phyloP scores from a whole-genome alignment of 1,140 invertebrate genomes.

The Heliconius melpomene region DNA sequence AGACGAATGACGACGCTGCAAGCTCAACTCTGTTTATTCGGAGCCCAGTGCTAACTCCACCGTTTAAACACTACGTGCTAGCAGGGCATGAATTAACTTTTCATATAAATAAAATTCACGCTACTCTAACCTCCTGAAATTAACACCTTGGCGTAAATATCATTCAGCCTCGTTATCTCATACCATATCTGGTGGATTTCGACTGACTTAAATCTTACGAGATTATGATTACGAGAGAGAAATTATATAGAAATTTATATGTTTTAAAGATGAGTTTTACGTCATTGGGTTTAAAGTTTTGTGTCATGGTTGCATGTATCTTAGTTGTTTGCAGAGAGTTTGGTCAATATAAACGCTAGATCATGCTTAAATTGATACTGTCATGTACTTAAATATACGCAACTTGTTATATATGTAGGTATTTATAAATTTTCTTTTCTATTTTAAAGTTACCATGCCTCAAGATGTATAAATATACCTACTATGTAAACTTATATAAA shows the following conservation, averaged over 20 bases:
- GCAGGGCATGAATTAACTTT: conserved; percentile 79
- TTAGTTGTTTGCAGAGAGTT: not conserved
- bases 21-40: conserved; percentile 71
- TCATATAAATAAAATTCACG: conserved; percentile 82
- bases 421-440: not conserved
- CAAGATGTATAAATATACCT: not conserved
- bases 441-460: not conserved
- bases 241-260: conserved; percentile 16
- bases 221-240: conserved; percentile 31
- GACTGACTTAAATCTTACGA: conserved; percentile 39
- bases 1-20: conserved; percentile 37
- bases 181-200: conserved; percentile 61
- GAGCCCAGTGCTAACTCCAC: conserved; percentile 75
- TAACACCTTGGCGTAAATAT: conserved; percentile 80
- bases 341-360: conserved; percentile 10
- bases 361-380: conserved; percentile 9
- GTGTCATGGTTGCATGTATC: conserved; percentile 18
- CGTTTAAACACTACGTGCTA: conserved; percentile 79
- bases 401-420: not conserved
- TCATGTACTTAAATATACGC: not conserved
- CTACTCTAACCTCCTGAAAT: conserved; percentile 80
- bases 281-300: conserved; percentile 13
- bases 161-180: conserved; percentile 71
- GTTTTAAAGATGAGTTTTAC: conserved; percentile 3
- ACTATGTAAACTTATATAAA: no score